Evolutionary conservation across 2,888 invertebrate species (phyloP).

Genomic region (Acleris literana): DNA sequence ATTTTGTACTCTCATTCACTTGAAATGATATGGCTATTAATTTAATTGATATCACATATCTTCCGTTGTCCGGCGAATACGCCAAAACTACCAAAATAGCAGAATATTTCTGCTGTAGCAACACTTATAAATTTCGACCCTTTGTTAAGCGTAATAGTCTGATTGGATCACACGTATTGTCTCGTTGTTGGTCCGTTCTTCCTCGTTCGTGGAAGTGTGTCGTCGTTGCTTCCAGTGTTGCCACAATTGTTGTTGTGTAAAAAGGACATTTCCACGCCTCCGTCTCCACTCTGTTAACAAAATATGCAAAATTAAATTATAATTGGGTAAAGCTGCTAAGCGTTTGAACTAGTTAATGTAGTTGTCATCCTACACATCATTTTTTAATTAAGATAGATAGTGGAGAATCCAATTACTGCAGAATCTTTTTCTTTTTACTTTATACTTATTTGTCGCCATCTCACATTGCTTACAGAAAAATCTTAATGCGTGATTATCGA

Average conservation of each 20-base stretch:
- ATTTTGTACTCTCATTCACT: conserved; percentile 70
- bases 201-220: conserved; percentile 67
- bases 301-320: conserved; percentile 14
- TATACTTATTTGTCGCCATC: too few species aligned
- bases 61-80: conserved; percentile 42
- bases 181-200: conserved; percentile 68
- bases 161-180: conserved; percentile 67
- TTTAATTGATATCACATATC: conserved; percentile 47
- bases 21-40: conserved; percentile 49
- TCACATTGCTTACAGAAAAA: too few species aligned
- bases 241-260: conserved; percentile 86
- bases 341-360: too few species aligned
- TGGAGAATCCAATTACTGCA: too few species aligned
- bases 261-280: conserved; percentile 87
- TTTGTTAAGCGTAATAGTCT: not conserved
- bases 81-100: conserved; percentile 52
- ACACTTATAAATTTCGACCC: conserved; percentile 13
- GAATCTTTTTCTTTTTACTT: too few species aligned
- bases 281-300: conserved; percentile 65
- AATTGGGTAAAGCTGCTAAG: too few species aligned
- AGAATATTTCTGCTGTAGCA: conserved; percentile 39
- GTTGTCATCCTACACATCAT: too few species aligned
- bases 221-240: conserved; percentile 68
- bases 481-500: too few species aligned
- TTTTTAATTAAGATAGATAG: too few species aligned